Base-by-base conservation (phyloP, 2,888 invertebrate species). In the Mermis nigrescens region DNA sequence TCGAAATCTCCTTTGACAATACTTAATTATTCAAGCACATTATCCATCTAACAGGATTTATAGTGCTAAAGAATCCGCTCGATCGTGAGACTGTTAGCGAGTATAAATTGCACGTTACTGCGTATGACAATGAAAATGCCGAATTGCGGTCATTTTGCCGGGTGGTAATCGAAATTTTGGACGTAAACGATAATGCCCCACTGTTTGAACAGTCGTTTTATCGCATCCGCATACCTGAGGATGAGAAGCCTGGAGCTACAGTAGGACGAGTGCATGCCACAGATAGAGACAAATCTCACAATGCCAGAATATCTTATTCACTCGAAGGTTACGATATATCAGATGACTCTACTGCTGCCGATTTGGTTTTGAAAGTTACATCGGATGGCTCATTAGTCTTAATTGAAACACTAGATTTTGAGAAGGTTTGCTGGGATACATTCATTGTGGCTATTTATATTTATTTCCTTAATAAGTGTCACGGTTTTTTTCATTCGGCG, bases 151-250 rank as follows among this genome's bases (percentile, higher is more conserved):
- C 19, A 12, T n/a, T 24, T 7, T n/a, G 19, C 24, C 7, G 24
- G 19, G 65, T 72, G 71, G 2, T 68, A 2, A 70, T 74, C 55
- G 63, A 65, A 31, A 64, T 74, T 1, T 63, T 64, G 3, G 77
- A 77, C 64, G 69, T 71, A 46, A 77, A 77, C 64, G 77, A 77
- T 64, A 74, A 76, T 63, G 63, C 68, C 1, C 76, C 76, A 1
- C 60, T 64, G 2, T 76, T 76, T 58, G 65, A 70, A 19, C 64
- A 62, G 51, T 46, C 53, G 19, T 60, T 64, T 4, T 66, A 65
- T 58, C 63, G 60, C 32, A 61, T 71, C 1, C n/a, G n/a, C n/a
- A n/a, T n/a, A n/a, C n/a, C n/a, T n/a, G n/a, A n/a, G n/a, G n/a
- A n/a, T n/a, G n/a, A n/a, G n/a, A n/a, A n/a, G n/a, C n/a, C n/a